Evolutionary conservation across 2,888 invertebrate species (phyloP).

Genomic region (Timandra comae): DNA sequence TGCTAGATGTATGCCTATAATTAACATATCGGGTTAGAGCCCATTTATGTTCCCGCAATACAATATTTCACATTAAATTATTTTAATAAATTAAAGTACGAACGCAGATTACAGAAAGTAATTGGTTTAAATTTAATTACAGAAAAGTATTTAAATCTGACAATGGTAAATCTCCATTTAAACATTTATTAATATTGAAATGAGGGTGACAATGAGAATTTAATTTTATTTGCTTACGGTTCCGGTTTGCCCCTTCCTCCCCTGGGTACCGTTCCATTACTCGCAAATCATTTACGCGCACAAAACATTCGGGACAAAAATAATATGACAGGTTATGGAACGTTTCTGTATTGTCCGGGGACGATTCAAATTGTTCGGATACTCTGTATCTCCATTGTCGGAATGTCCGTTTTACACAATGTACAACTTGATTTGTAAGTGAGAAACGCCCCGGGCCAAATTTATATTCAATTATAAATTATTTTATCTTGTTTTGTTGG

Average conservation of each 20-base stretch:
- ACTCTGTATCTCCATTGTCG: slow-evolving; percentile 23
- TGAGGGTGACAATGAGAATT: slow-evolving; percentile 42
- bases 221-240: slow-evolving; percentile 35
- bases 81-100: no score
- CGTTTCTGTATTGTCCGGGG: slow-evolving; percentile 43
- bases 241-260: slow-evolving; percentile 17
- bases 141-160: slow-evolving; percentile 6
- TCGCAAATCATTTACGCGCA: slow-evolving; percentile 44
- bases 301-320: slow-evolving; percentile 40
- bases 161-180: slow-evolving; percentile 20
- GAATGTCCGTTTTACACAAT: slow-evolving; percentile 12
- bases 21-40: slow-evolving; percentile 16
- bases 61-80: no score
- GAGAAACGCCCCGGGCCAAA: slow-evolving; percentile 5
- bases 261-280: slow-evolving; percentile 35
- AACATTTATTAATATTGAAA: slow-evolving; percentile 34
- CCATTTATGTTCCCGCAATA: slow-evolving; percentile 1
- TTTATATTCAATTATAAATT: not conserved
- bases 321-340: slow-evolving; percentile 46
- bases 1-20: slow-evolving; percentile 15
- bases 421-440: slow-evolving; percentile 16
- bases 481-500: not conserved
- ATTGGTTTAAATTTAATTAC: not conserved
- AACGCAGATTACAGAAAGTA: not conserved
- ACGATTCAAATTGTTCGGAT: slow-evolving; percentile 31